Base-by-base conservation (phyloP, 1,140 invertebrate species). In the Ceratoteleas bidentatus region DNA sequence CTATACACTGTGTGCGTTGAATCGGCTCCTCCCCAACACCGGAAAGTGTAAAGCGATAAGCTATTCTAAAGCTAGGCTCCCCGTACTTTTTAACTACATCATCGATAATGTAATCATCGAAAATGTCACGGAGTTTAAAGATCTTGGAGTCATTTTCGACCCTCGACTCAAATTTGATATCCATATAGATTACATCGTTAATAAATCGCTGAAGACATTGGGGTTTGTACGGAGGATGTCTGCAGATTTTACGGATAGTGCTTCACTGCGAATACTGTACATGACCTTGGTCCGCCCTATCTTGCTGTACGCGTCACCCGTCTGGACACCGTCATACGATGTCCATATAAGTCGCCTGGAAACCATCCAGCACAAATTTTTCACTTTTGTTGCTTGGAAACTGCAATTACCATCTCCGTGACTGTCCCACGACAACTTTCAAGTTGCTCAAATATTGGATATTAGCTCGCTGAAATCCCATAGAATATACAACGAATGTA, bases 131-230 rank as follows among this genome's bases (percentile, higher is more conserved):
- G 16, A 6, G 14, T 15, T 50, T 16, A 50, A 50, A 16, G 49
- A 50, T 16, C 14, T 50, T 6, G 49, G 49, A 16, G 49, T 50
- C 16, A 50, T 50, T 15, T 50, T 15, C 16, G 13, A 50, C 16
- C 2, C 3, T 3, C 14, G 16, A 15, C 5, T 50, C 5, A 50
- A 14, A 5, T 50, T 50, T n/a, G 49, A 15, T 50, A 50, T 15
- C 10, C 49, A 50, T 16, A 50, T 50, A 15, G 49, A 50, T 50
- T 50, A 50, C 10, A 50, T 50, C n/a, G n/a, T 13, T 9, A 47
- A 47, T n/a, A 47, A 47, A 47, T 7, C 43, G n/a, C 7, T 47
- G 43, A 47, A 47, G n/a, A 47, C n/a, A 15, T 50, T 50, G 16
- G 13, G 49, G 16, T 50, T 50, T 6, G 14, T 47, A n/a, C 43